Evolutionary conservation across 1,140 invertebrate genomes (phyloP).

Genomic region (Bombus turneri): DNA sequence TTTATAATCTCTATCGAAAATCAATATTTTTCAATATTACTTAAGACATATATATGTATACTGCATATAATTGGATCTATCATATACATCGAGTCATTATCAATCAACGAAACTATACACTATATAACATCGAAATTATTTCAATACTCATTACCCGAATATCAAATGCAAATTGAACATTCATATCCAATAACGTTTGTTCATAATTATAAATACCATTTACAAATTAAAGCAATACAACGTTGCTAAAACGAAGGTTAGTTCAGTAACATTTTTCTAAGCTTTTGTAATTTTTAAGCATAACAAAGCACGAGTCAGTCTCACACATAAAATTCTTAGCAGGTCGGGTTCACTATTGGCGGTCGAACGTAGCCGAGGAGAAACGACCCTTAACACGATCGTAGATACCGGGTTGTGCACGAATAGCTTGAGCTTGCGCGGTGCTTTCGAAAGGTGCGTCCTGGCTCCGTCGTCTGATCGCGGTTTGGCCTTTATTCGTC

Average conservation of each 20-base stretch:
- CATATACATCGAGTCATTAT: neutral
- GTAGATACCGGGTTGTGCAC: neutral
- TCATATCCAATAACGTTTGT: neutral
- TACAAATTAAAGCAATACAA: neutral
- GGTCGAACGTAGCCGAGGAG: conserved; percentile 11
- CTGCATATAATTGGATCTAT: neutral
- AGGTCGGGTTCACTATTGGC: conserved; percentile 21
- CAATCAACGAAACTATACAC: neutral
- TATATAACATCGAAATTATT: neutral
- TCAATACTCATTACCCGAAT: neutral
- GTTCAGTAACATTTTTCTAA: neutral
- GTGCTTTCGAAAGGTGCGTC: conserved; percentile 43
- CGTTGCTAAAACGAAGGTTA: neutral
- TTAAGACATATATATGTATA: neutral
- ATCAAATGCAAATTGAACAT: neutral
- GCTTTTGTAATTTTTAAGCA: neutral
- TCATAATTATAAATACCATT: neutral
- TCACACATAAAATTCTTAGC: too few relatives aligned
- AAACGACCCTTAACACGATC: conserved; percentile 12
- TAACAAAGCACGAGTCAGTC: neutral
- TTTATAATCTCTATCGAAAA: neutral
- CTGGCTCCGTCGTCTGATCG: conserved; percentile 10
- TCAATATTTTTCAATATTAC: neutral
- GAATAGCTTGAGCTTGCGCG: conserved; percentile 42
- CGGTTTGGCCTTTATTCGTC: conserved; percentile 46